A percentile compares a stretch with the other conserved stretches of the same genome.
Conservation (phyloP, 2,888 invertebrate species). For the Leucophenga maculata region DNA sequence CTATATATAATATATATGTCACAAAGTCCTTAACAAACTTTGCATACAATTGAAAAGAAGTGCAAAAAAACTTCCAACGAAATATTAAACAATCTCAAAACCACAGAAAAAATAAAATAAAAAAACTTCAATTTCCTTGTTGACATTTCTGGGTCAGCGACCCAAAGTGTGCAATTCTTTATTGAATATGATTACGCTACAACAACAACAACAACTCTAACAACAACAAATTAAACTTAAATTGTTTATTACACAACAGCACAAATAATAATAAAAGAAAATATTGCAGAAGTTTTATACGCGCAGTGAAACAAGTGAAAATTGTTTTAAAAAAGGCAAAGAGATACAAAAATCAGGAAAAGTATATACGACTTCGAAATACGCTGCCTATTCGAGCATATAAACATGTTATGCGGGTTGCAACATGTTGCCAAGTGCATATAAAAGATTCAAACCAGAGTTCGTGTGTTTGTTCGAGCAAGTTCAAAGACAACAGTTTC, state of each 20-base stretch:
- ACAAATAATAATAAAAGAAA: not conserved
- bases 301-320: conserved; percentile 21
- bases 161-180: conserved; percentile 59
- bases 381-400: no score
- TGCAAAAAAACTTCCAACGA: not conserved
- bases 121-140: conserved; percentile 57
- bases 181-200: conserved; percentile 63
- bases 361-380: no score
- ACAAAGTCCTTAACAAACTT: no score
- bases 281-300: not conserved
- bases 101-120: conserved; percentile 1
- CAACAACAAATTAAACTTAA: conserved; percentile 56
- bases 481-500: no score
- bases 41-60: no score
- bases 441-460: no score
- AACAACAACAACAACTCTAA: conserved; percentile 49
- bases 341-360: not conserved
- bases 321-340: not conserved
- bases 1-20: no score
- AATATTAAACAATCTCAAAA: not conserved
- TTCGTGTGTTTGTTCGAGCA: no score
- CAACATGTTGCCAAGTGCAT: no score
- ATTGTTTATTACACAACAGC: conserved; percentile 64
- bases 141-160: conserved; percentile 71
- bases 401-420: no score